phyloP scores from a whole-genome alignment of 2,888 invertebrate species.

The Macroteleia sp. region DNA sequence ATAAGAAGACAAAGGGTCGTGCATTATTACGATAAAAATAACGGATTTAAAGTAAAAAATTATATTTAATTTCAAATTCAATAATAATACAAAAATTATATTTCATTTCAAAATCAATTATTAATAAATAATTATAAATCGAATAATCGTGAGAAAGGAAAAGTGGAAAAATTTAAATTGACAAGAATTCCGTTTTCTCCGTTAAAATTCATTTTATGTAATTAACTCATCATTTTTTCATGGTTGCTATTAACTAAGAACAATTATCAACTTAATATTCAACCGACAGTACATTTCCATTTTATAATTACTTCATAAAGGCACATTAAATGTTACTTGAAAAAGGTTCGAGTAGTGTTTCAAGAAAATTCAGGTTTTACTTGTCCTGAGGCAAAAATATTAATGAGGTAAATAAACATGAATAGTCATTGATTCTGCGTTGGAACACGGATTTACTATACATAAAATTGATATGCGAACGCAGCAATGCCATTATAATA shows the following conservation, averaged over 20 bases:
- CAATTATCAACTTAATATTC: conserved; percentile 10
- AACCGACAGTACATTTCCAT: conserved; percentile 10
- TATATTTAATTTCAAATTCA: too few relatives aligned
- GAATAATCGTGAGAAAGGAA: too few relatives aligned
- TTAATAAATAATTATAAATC: too few relatives aligned
- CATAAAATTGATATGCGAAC: conserved; percentile 22
- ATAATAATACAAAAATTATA: too few relatives aligned
- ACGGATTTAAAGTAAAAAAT: not conserved
- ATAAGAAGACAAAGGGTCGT: too few relatives aligned
- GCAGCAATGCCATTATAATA: not conserved
- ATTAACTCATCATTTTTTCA: conserved; percentile 7
- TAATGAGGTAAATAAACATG: conserved; percentile 41
- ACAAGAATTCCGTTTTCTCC: too few relatives aligned
- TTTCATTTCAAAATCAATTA: too few relatives aligned
- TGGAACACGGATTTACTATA: conserved; percentile 10
- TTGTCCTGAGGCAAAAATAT: conserved; percentile 35
- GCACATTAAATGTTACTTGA: conserved; percentile 7
- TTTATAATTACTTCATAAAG: conserved; percentile 19
- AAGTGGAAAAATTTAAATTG: too few relatives aligned
- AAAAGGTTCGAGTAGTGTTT: conserved; percentile 19
- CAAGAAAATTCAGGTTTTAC: conserved; percentile 38
- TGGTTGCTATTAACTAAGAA: not conserved
- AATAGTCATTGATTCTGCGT: conserved; percentile 27
- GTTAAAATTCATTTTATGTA: not conserved
- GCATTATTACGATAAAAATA: not conserved